Percentiles rank a stretch among this genome's conserved stretches.
These are phyloP conservation scores for Anguilla marmorata DNA, from an alignment of 2,797 vertebrate species.

Conservation along the genomic window DNA sequence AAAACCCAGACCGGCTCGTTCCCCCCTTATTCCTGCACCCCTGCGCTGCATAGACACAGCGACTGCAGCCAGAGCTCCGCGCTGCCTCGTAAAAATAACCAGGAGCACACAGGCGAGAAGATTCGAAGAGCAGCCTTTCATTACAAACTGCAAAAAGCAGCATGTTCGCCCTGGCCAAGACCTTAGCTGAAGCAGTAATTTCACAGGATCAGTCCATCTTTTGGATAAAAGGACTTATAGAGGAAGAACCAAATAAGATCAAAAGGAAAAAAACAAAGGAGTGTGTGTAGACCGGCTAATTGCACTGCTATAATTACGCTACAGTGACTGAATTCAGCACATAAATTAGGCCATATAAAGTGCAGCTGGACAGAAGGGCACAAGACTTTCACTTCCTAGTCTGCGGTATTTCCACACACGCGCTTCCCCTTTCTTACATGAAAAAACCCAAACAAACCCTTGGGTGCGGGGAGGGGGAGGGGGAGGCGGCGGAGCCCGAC, in stretches of 20 bases:
- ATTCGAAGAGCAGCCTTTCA: not conserved
- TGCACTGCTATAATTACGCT: not conserved
- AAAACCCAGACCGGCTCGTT: not conserved
- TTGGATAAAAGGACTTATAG: not conserved
- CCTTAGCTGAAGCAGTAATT: not conserved
- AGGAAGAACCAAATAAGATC: not conserved
- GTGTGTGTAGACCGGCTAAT: not conserved
- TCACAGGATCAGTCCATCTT: not conserved
- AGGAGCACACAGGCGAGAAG: not conserved
- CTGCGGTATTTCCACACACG: not conserved
- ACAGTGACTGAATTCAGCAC: not conserved
- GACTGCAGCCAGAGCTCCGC: not conserved
- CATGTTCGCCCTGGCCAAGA: not conserved
- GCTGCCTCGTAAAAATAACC: not conserved
- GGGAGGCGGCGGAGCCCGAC: slow-evolving; percentile 60
- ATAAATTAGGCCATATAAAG: not conserved
- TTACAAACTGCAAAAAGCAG: not conserved
- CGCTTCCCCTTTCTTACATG: too few relatives aligned
- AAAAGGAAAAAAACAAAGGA: not conserved
- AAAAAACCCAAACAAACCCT: too few relatives aligned
- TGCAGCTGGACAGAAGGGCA: not conserved
- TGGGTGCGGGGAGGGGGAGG: too few relatives aligned
- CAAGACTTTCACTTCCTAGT: not conserved
- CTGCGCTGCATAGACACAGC: not conserved
- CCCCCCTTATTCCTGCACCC: not conserved